Evolutionary conservation across 2,888 invertebrate genomes (phyloP), one percentile per base, ranked within the genome.

Genomic region (Harpagoxenus sublaevis): DNA sequence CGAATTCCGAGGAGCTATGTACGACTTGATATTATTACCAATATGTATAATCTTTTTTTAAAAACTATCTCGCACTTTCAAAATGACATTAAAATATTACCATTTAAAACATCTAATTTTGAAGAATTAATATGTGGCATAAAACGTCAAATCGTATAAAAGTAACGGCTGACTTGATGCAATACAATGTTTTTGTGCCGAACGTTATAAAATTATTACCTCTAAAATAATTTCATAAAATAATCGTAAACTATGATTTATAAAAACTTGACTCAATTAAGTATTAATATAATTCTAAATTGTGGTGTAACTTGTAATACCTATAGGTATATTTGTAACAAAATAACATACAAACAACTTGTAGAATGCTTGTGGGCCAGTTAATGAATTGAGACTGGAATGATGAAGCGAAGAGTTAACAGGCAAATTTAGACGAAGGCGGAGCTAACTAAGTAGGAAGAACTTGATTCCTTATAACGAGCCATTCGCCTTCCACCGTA

Each of bases 371-470:
- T 63, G 45, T 23, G 23, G 23, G 23, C n/a, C 15, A 63, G 70
- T 45, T 45, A 57, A 45, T 35, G 18, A 53, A 42, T 8, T 12
- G 10, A 55, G 15, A 35, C 12, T 4, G 28, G 3, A 42, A 35
- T 31, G 10, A n/a, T 53, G 0, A 60, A 73, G 6, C 1, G 23
- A 18, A 60, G 23, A 71, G 18, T 42, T 73, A 79, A 3, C 18
- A 60, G 9, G 66, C 57, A 70, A 86, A 89, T 92, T 92, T 91
- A 88, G 88, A 87, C 84, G 91, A 93, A 93, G 94, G 93, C 94
- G 94, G 94, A 93, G 94, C 93, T 81, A 91, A 83, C 84, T 77
- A 5, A 73, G 89, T 90, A 89, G 89, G 87, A 89, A 87, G 89
- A 90, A 85, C 87, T 88, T 78, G 84, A 87, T 90, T 88, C 88